These are phyloP conservation scores for Coregonus ussuriensis DNA, from an alignment of 2,797 vertebrate species.

Conservation along the genomic window DNA sequence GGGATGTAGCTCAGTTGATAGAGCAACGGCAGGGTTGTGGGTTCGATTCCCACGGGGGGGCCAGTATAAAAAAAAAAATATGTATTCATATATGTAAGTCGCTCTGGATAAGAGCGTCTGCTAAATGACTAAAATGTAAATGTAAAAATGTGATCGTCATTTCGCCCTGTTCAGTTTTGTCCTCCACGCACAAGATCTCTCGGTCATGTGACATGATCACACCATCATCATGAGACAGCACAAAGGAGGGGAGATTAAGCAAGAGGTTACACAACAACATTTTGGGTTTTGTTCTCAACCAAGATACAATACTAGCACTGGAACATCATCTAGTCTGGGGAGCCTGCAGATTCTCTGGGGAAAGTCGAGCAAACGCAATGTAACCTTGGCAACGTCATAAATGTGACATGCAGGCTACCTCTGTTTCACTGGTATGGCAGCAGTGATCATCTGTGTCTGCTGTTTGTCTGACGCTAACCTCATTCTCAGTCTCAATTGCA, in stretches of 20 bases:
- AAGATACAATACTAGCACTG: neutral
- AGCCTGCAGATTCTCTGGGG: neutral
- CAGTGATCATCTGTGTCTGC: neutral
- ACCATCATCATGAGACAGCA: neutral
- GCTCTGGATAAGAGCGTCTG: too few species aligned
- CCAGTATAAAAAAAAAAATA: too few species aligned
- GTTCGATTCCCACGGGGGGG: too few species aligned
- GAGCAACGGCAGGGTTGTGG: too few species aligned
- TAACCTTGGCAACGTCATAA: neutral
- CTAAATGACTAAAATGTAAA: too few species aligned
- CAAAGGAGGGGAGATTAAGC: neutral
- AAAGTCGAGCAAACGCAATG: neutral
- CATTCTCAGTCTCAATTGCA: neutral
- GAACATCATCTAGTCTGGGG: neutral
- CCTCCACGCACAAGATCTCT: neutral
- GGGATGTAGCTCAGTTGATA: too few species aligned
- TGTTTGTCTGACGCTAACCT: neutral
- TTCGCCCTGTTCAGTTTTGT: neutral
- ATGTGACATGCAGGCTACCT: neutral
- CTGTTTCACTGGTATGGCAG: neutral
- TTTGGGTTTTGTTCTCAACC: too few species aligned
- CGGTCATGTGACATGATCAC: neutral
- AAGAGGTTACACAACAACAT: neutral
- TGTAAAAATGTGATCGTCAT: too few species aligned
- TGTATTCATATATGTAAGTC: too few species aligned